Evolutionary conservation across 2,113 vertebrate species (phyloP).

Genomic region (Anser cygnoides): DNA sequence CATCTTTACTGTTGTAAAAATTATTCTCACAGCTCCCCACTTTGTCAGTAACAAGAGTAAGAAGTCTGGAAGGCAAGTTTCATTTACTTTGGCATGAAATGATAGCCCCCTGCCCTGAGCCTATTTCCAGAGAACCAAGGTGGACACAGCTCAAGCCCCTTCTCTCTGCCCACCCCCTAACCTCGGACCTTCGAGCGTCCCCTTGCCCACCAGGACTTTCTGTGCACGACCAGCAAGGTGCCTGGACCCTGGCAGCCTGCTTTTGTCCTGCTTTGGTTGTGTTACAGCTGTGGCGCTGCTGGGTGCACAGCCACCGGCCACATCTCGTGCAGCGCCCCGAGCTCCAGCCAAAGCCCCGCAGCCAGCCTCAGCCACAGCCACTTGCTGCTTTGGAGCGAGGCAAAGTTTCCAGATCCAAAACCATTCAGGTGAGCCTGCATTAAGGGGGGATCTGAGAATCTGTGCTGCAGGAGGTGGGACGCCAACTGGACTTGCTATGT

Average conservation of each 20-base stretch:
- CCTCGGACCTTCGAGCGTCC: neutral
- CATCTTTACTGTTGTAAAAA: neutral
- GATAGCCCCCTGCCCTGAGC: too few relatives aligned
- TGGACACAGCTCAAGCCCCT: neutral
- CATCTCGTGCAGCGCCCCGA: too few relatives aligned
- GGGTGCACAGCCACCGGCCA: too few relatives aligned
- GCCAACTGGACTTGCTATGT: too few relatives aligned
- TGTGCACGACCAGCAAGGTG: too few relatives aligned
- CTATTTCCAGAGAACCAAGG: neutral
- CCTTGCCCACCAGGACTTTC: neutral
- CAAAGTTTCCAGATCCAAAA: neutral
- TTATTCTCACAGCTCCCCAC: neutral
- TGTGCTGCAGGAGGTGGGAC: neutral
- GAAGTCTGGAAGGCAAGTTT: neutral
- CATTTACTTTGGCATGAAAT: neutral
- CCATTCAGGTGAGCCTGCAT: neutral
- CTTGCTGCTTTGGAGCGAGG: neutral
- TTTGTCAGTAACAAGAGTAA: neutral
- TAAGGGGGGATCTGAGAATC: neutral
- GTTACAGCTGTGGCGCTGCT: too few relatives aligned
- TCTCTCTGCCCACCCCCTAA: neutral
- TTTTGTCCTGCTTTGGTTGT: too few relatives aligned
- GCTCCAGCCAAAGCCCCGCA: too few relatives aligned
- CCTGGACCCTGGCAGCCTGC: too few relatives aligned
- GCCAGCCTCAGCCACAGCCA: too few relatives aligned